Base-by-base conservation (phyloP, 2,888 invertebrate genomes). In the Thyatira batis region DNA sequence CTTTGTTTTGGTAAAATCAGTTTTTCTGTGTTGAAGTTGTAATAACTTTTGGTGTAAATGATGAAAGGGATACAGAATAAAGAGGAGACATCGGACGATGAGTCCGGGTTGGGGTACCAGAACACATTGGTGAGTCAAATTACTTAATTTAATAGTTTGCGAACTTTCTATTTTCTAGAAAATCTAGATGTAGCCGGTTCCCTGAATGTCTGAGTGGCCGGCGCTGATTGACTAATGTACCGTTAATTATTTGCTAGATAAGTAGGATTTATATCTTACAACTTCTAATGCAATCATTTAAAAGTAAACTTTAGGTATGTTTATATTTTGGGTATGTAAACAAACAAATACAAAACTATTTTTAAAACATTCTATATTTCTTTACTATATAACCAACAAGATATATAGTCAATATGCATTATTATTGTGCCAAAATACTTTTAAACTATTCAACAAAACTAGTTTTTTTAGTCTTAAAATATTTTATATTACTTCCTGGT, bases 21-120 rank as follows among this genome's bases (percentile, higher is more conserved):
- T 63, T 69, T 78, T 80, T 80, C 74, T 67, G 81, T 80, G 80
- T 80, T 71, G 68, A 69, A 70, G 59, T 73, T 61, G 58, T 67
- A 60, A 71, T 66, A 73, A 77, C 73, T 73, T 67, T 67, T 68
- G 61, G 65, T 68, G 64, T 63, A 79, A 66, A 55, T 39, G 39
- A 91, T 91, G 91, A 91, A 88, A 80, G 80, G 79, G 53, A 57
- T 78, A 49, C 76, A 73, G 50, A 75, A 65, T 51, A 90, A 89
- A 60, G 90, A 92, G 17, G 92, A 92, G 61, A 87, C 83, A 30
- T 92, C 91, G 1, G 93, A 94, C 71, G 94, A 94, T 70, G 94
- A 94, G 67, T 89, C 93, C 56, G 95, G 95, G 56, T 85, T 96
- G 74, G 95, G 95, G 51, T 95, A 95, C 72, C 94, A 95, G 79